phyloP scores from a whole-genome alignment of 1,140 invertebrate genomes.

The Drosophila lini region DNA sequence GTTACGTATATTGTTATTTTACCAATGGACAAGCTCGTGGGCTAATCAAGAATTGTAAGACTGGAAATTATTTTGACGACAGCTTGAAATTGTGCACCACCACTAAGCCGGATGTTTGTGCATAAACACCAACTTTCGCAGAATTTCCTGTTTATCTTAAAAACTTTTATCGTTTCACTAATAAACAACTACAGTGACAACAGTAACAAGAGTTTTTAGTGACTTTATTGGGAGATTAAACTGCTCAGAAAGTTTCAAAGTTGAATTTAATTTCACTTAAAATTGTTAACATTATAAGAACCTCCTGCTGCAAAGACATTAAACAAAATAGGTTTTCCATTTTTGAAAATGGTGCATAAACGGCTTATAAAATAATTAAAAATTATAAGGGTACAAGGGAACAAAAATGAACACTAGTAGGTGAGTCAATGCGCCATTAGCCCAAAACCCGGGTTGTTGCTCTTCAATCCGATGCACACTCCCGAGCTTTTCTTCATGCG shows the following conservation, averaged over 20 bases:
- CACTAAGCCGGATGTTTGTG: neutral
- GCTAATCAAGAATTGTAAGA: neutral
- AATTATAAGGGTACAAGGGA: too few relatives aligned
- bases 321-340: too few relatives aligned
- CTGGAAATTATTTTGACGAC: neutral
- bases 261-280: neutral
- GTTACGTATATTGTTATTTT: too few relatives aligned
- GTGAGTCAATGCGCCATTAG: neutral
- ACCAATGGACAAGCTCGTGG: too few relatives aligned
- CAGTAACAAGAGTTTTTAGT: neutral
- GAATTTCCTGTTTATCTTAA: slow-evolving; percentile 6
- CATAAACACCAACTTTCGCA: neutral
- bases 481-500: neutral
- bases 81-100: neutral
- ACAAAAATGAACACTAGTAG: neutral
- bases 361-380: too few relatives aligned
- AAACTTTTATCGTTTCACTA: neutral
- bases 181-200: neutral
- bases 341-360: too few relatives aligned
- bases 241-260: neutral
- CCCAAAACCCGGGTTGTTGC: neutral
- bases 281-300: neutral
- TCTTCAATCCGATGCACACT: neutral
- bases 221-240: neutral
- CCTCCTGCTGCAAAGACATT: neutral